Conservation (phyloP, 2,888 invertebrate genomes). For the Pandemis cinnamomeana region DNA sequence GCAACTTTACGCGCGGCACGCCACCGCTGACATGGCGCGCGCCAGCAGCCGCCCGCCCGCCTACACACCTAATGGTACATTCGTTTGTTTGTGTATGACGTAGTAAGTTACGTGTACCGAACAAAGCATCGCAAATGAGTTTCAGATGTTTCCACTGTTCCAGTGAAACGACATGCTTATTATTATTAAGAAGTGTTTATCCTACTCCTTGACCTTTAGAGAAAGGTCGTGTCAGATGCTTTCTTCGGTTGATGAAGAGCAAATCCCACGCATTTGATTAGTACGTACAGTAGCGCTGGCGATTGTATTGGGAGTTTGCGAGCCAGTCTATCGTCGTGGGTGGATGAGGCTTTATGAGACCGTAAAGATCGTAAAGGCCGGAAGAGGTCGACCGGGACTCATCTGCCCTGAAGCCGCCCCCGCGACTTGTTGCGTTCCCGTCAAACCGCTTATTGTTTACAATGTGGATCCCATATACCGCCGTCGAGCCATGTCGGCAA, state of each 20-base stretch:
- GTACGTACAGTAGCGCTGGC: neutral
- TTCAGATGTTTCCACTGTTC: slow-evolving; percentile 36
- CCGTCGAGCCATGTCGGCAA: slow-evolving; percentile 55
- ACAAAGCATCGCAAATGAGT: slow-evolving; percentile 44
- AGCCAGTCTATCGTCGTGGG: slow-evolving; percentile 11
- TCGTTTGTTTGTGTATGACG: slow-evolving; percentile 63
- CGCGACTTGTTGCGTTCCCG: slow-evolving; percentile 74
- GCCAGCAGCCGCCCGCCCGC: slow-evolving; percentile 50
- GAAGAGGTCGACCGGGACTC: slow-evolving; percentile 60
- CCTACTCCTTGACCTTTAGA: slow-evolving; percentile 15
- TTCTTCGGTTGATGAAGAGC: slow-evolving; percentile 27
- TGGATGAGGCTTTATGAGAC: slow-evolving; percentile 49
- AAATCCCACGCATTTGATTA: slow-evolving; percentile 4
- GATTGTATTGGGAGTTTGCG: neutral
- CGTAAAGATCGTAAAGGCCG: slow-evolving; percentile 61
- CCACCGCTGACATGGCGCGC: slow-evolving; percentile 47
- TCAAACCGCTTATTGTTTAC: slow-evolving; percentile 60
- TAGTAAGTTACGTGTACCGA: slow-evolving; percentile 51
- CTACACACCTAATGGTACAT: slow-evolving; percentile 65
- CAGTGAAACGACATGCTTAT: slow-evolving; percentile 5
- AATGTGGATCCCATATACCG: slow-evolving; percentile 59
- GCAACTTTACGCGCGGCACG: slow-evolving; percentile 55
- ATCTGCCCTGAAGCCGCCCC: slow-evolving; percentile 49
- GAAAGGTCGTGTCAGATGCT: slow-evolving; percentile 25
- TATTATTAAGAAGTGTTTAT: slow-evolving; percentile 13